phyloP scores from a whole-genome alignment of 1,140 invertebrate species.

The Brachionus rubens region DNA sequence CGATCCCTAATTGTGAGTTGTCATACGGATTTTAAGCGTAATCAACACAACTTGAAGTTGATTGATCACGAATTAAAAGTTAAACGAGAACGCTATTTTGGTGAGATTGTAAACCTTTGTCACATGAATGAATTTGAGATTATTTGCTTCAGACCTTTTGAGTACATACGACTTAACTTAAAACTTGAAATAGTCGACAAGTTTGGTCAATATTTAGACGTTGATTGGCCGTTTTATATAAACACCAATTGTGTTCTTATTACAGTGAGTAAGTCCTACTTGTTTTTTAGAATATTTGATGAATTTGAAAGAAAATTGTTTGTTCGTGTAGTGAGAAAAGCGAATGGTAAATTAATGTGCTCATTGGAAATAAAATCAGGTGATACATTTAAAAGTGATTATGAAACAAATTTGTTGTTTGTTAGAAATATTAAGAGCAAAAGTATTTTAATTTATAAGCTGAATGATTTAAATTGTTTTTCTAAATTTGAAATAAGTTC shows the following conservation, averaged over 20 bases:
- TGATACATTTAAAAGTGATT: neutral
- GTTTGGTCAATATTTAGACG: neutral
- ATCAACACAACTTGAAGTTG: neutral
- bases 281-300: constrained; percentile 1
- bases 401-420: neutral
- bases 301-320: neutral
- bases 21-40: constrained; percentile 2
- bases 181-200: neutral
- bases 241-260: neutral
- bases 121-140: neutral
- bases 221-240: neutral
- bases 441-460: neutral
- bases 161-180: neutral
- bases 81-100: neutral
- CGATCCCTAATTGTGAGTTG: neutral
- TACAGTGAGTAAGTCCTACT: neutral
- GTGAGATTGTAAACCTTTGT: neutral
- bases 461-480: neutral
- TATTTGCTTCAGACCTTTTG: neutral
- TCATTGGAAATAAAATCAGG: neutral
- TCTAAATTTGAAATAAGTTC: neutral
- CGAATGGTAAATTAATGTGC: neutral
- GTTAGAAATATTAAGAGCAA: neutral
- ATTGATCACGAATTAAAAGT: neutral
- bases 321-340: neutral